Evolutionary conservation across 2,888 invertebrate genomes (phyloP).

Genomic region (Phortica magna): DNA sequence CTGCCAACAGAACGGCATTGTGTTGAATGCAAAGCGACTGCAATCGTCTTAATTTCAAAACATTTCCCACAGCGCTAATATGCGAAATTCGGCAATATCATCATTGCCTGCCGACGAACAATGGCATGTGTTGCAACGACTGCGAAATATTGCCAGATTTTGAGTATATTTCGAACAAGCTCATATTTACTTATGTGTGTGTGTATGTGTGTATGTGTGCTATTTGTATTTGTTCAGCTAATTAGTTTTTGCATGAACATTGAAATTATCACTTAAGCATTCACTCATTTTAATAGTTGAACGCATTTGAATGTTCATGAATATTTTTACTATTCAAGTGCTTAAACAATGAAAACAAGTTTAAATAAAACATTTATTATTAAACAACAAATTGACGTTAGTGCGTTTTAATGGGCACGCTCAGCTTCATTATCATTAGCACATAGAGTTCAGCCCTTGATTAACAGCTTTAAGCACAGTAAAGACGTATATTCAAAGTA

Average conservation of each 20-base stretch:
- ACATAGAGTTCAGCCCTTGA: no score
- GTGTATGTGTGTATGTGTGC: background rate
- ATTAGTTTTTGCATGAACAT: background rate
- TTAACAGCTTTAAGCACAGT: no score
- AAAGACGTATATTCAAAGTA: no score
- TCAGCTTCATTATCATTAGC: no score
- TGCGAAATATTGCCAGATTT: conserved; percentile 18
- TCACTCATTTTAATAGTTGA: background rate
- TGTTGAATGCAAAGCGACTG: background rate
- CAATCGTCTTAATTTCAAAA: background rate
- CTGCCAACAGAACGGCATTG: background rate
- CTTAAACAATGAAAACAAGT: no score
- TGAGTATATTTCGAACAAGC: background rate
- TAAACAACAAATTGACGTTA: no score
- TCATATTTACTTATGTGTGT: background rate
- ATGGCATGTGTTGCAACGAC: background rate
- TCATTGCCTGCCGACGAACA: conserved; percentile 19
- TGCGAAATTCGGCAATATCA: conserved; percentile 6
- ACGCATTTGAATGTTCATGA: background rate
- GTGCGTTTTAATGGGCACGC: no score
- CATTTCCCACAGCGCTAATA: conserved; percentile 26
- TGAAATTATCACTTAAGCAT: background rate
- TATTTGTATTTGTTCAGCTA: conserved; percentile 3
- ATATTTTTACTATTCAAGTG: no score
- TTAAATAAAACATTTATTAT: no score